Evolutionary conservation across 2,888 invertebrate genomes (phyloP), one percentile per base, ranked within the genome.

Genomic region (Trimorus sp.): DNA sequence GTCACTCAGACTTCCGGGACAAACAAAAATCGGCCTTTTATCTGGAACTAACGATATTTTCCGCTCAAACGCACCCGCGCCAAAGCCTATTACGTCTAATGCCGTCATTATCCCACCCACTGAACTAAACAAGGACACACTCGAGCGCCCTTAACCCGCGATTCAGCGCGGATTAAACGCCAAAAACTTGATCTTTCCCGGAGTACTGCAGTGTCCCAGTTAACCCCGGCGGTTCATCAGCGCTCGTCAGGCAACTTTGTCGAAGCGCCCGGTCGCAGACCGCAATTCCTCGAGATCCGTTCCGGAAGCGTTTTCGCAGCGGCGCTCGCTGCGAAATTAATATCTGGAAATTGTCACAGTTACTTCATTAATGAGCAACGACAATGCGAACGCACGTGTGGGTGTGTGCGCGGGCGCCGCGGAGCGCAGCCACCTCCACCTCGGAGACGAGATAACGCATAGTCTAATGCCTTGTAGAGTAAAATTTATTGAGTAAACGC

Each of bases 401-500:
- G 40, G 40, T 8, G 40, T 40, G 40, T 5, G 40, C 40, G 40
- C 9, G 8, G 40, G 40, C 40, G 38, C 38, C 38, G 8, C 38
- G 4, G 8, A 7, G 40, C 40, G 26, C 26, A 26, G 26, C 26
- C 26, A 26, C 26, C 26, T 5, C 14, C 58, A 56, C 38, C 48
- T 54, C 37, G 60, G 59, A 77, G 76, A 77, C 69, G 68, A 74
- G 76, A 76, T 77, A 75, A 77, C 78, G 77, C 80, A 79, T 79
- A 83, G 79, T 83, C 80, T 80, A 80, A 80, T 82, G 84, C 84
- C 71, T 80, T 62, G 82, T 79, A 80, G 80, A 84, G 84, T 78
- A 82, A 82, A 83, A 84, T 84, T 84, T 84, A 84, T 84, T 81
- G 84, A 79, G 81, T 83, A 83, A 84, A 82, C 83, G 79, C 75